Evolutionary conservation across 2,113 vertebrate genomes (phyloP).

Genomic region (Hystrix cristata): DNA sequence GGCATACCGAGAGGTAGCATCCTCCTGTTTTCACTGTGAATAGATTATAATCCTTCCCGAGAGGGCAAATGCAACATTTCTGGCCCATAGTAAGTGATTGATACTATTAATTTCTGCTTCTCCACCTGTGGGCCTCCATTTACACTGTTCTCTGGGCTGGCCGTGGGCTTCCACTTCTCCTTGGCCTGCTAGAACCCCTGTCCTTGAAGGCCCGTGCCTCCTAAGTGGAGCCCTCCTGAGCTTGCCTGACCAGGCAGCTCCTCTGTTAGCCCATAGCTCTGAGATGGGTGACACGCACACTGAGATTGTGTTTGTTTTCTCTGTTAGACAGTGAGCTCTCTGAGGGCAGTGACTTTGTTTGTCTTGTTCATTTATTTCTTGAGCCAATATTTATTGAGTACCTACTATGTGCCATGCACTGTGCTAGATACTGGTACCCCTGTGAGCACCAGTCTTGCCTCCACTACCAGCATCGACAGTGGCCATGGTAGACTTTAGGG

Average conservation of each 20-base stretch:
- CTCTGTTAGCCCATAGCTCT: too few species aligned
- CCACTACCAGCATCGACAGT: not conserved
- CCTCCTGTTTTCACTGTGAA: not conserved
- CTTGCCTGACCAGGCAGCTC: not conserved
- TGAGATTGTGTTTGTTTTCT: not conserved
- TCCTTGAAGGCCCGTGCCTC: not conserved
- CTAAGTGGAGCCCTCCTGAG: not conserved
- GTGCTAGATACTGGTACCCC: not conserved
- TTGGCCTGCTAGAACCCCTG: not conserved
- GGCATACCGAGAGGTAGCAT: not conserved
- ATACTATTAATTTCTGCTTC: not conserved
- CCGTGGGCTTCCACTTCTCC: not conserved
- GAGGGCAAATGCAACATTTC: not conserved
- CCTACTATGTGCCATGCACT: not conserved
- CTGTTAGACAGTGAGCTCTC: not conserved
- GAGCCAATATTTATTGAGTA: not conserved
- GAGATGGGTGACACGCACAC: fast-evolving
- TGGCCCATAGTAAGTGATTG: not conserved
- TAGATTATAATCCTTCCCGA: not conserved
- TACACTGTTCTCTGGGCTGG: not conserved
- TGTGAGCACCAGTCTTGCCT: not conserved
- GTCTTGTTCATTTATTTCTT: not conserved
- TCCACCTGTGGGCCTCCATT: not conserved
- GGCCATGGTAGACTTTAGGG: not conserved
- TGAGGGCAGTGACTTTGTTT: not conserved